phyloP scores from a whole-genome alignment of 2,797 vertebrate genomes.

The Microcaecilia unicolor region DNA sequence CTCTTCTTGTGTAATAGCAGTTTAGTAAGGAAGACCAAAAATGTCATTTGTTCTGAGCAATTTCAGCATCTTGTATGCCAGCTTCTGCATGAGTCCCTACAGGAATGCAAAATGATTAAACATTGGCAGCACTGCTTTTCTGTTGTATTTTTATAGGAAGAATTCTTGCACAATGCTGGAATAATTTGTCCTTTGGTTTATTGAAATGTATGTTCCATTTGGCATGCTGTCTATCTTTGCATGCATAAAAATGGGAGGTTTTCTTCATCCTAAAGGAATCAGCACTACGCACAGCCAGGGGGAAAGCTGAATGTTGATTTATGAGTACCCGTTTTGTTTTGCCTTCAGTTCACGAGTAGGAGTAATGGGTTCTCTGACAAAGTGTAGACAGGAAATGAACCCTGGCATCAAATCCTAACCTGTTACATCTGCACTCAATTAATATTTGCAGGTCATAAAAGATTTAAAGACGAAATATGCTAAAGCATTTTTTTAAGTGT shows the following conservation, averaged over 20 bases:
- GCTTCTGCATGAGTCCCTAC: conserved; percentile 33
- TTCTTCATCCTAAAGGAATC: conserved; percentile 50
- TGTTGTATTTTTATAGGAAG: conserved; percentile 36
- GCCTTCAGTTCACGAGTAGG: conserved; percentile 82
- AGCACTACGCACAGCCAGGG: conserved; percentile 49
- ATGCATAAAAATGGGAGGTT: conserved; percentile 57
- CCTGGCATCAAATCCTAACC: conserved; percentile 88
- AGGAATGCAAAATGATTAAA: conserved; percentile 40
- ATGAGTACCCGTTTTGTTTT: conserved; percentile 70
- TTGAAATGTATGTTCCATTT: conserved; percentile 59
- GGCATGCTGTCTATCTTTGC: conserved; percentile 55
- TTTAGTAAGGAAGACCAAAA: conserved; percentile 46
- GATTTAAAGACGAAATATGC: conserved; percentile 84
- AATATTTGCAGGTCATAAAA: conserved; percentile 98
- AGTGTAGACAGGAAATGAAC: conserved; percentile 98
- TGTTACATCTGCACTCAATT: conserved; percentile 94
- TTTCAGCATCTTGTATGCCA: conserved; percentile 31
- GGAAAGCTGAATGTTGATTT: conserved; percentile 76
- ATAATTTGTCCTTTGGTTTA: conserved; percentile 51
- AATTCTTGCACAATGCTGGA: conserved; percentile 38
- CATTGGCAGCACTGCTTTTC: conserved; percentile 32
- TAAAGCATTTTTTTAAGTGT: conserved; percentile 61
- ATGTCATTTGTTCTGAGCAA: conserved; percentile 36
- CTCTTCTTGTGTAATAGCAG: conserved; percentile 27
- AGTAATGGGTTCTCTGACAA: conserved; percentile 94